phyloP scores from a whole-genome alignment of 2,888 invertebrate species.

The Lottia gigantea region DNA sequence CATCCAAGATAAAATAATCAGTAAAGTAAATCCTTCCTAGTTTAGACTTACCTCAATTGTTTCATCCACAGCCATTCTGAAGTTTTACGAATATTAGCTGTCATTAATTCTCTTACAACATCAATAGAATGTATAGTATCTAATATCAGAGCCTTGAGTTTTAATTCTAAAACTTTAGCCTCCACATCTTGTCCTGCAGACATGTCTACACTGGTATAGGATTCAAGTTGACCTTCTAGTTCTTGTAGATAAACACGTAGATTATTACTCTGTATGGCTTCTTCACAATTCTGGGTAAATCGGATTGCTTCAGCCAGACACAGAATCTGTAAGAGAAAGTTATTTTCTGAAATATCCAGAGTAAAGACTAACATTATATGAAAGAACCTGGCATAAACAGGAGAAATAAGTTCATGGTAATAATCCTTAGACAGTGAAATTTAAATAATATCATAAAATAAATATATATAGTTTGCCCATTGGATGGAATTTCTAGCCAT shows the following conservation, averaged over 20 bases:
- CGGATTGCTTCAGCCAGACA: slow-evolving; percentile 86
- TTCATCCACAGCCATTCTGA: slow-evolving; percentile 95
- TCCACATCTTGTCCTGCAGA: slow-evolving; percentile 44
- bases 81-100: slow-evolving; percentile 74
- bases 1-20: neutral
- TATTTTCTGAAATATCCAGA: no score
- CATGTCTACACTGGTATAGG: slow-evolving; percentile 68
- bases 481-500: no score
- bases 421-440: no score
- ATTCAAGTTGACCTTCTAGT: slow-evolving; percentile 68
- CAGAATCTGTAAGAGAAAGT: slow-evolving; percentile 73
- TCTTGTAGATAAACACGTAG: slow-evolving; percentile 62
- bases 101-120: slow-evolving; percentile 82
- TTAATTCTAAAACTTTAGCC: slow-evolving; percentile 77
- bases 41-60: slow-evolving; percentile 79
- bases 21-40: neutral
- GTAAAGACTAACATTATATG: no score
- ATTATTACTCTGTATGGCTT: slow-evolving; percentile 77
- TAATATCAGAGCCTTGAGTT: slow-evolving; percentile 90
- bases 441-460: no score
- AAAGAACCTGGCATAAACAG: no score
- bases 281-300: slow-evolving; percentile 87
- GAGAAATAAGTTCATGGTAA: no score
- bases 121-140: slow-evolving; percentile 92
- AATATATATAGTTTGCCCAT: no score